Base-by-base conservation (phyloP, 1,140 invertebrate genomes). In the Onthophagus taurus region DNA sequence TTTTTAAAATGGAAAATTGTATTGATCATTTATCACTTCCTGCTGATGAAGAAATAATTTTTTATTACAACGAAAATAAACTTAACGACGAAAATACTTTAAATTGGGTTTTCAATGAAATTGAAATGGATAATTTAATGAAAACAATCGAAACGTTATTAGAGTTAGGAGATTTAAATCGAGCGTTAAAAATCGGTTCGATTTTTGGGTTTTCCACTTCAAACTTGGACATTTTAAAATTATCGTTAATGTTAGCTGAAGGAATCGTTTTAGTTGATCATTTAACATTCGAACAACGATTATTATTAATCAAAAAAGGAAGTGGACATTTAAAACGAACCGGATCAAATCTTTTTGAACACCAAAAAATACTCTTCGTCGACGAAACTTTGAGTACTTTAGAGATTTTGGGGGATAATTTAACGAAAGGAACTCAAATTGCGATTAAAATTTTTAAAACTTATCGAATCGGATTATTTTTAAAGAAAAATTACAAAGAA, bases 401-500 rank as follows among this genome's bases (percentile, higher is more conserved):
- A 13, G 51, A 59, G 34, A 45, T 42, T 9, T 45, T 65, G 19
- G 44, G 47, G 4, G 60, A 61, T 50, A 64, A 66, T 42, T 38
- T 72, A 2, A 63, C 65, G 18, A 63, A 68, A 50, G 76, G 76
- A n/a, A 46, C 58, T 11, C 61, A 67, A 42, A 63, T 74, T 29
- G 75, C 66, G 2, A 62, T 66, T 3, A 69, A 68, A 42, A 66
- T 78, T 48, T 61, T 76, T 2, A 55, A 72, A 30, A 69, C 67
- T 23, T 76, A 72, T 50, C 64, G 71, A 41, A 65, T 77, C 2
- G 70, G 74, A 19, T 55, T 68, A 44, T 68, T 71, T 41, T 53
- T 75, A 35, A 68, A 72, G 23, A 71, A 68, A 49, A 67, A 66
- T 26, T 79, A 78, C 56, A 51, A 72, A 39, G 63, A 69, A 24